These are phyloP conservation scores for Melanotaenia nigrans DNA, from an alignment of 2,797 vertebrate genomes.

Conservation along the genomic window DNA sequence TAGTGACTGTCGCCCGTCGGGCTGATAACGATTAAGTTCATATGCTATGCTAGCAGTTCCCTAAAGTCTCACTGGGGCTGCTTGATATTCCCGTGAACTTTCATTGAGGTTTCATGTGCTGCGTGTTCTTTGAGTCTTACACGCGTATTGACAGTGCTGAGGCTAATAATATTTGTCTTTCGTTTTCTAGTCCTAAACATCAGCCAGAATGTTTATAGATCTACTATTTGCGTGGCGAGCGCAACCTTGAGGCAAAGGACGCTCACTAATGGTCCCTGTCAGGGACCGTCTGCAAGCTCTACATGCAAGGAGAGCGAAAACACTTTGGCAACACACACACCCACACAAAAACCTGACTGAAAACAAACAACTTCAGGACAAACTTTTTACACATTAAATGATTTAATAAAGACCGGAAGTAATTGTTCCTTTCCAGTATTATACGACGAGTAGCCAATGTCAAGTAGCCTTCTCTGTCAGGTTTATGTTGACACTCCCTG, in stretches of 20 bases:
- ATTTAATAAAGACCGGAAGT: rapidly evolving
- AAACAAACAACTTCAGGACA: rapidly evolving
- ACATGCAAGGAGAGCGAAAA: not conserved
- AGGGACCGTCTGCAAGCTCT: constrained; percentile 28
- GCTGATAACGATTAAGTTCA: constrained; percentile 36
- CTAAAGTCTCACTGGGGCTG: not conserved
- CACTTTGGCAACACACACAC: rapidly evolving
- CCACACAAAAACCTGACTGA: rapidly evolving
- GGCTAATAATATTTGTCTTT: not conserved
- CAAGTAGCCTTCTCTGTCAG: not conserved
- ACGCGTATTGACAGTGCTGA: rapidly evolving
- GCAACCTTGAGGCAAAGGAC: not conserved
- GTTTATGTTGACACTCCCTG: constrained; percentile 31
- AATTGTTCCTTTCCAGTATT: rapidly evolving
- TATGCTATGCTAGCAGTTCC: not conserved
- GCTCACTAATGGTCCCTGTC: not conserved
- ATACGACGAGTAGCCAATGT: too few relatives aligned
- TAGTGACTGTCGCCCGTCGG: not conserved
- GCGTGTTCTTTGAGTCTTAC: not conserved
- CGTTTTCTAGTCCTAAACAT: not conserved
- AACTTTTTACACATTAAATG: not conserved
- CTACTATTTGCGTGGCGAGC: not conserved
- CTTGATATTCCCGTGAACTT: too few relatives aligned
- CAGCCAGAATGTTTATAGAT: not conserved
- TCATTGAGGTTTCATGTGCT: too few relatives aligned